Evolutionary conservation across 2,113 vertebrate species (phyloP), one percentile per base, ranked within the genome.

Genomic region (Anthoscopus minutus): DNA sequence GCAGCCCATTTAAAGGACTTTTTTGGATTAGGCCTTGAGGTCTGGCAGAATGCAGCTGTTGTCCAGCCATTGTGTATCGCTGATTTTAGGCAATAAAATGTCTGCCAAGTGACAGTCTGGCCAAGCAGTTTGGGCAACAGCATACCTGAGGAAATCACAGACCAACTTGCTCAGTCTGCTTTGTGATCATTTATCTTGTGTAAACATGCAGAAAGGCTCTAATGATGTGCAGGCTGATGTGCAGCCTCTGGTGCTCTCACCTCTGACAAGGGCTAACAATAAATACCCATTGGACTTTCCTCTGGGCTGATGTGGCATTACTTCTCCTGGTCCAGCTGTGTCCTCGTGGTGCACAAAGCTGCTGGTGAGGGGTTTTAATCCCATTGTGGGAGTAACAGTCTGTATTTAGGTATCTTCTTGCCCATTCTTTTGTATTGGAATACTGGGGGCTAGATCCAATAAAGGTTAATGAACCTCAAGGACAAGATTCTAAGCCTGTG

Each of bases 131-230:
- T 93, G 85, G 79, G 79, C 85, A 95, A 69, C 11, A 0, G 35
- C 64, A 83, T 93, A 95, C 89, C 90, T 94, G 76, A 92, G 70
- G 66, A 94, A 95, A 91, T 82, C 76, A 37, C 47, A 54, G 65
- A 84, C 69, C 3, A 18, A 45, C 67, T 73, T 2, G 0, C 45
- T 91, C 53, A 56, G 80, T 79, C 70, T 89, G 71, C 31, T 38
- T 81, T 88, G 71, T 8, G 14, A 23, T 71, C 20, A 1, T 96
- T 93, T 95, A 31, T 96, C 77, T 91, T 91, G 56, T 67, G 45
- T 96, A 88, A 94, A 95, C 38, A 78, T 95, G 88, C 79, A 89
- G 69, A 80, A 92, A 44, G 25, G 35, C 66, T 83, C 42, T 95
- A 80, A 89, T 27, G 74, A 89, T 80, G 91, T 93, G 67, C 70